Evolutionary conservation across 2,888 invertebrate genomes (phyloP), one percentile per base, ranked within the genome.

Genomic region (Hermaeophaga mercurialis): DNA sequence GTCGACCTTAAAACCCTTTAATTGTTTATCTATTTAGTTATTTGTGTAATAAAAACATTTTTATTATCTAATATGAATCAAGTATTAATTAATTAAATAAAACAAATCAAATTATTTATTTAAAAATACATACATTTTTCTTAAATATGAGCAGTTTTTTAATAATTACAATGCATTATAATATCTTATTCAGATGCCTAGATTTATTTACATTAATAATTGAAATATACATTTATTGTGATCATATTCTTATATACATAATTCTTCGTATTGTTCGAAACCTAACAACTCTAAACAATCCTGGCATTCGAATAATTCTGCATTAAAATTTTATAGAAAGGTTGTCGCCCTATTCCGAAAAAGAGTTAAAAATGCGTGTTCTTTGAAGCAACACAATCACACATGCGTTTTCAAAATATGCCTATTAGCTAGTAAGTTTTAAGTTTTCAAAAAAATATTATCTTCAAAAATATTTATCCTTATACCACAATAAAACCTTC

Each of bases 351-450:
- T 49, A n/a, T n/a, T n/a, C n/a, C n/a, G n/a, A n/a, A n/a, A n/a
- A n/a, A n/a, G n/a, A n/a, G 36, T 15, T 44, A 56, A 60, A 59
- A 61, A 58, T 62, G 62, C 59, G 56, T 62, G 49, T 53, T 55
- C 48, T 59, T 39, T 39, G 59, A 34, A 62, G 62, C 62, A 53
- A 55, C 54, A 61, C 58, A 59, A 62, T 62, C 62, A 62, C 59
- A 62, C 59, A 47, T 58, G 46, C 49, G 53, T 22, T 49, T 56
- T 52, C 52, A 57, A 59, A 55, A 56, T 5, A 49, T 49, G 45
- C 54, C 45, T 43, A 55, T 44, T 31, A 38, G 22, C 34, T 47
- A 38, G 26, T 52, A 48, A 48, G 44, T 44, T 33, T 12, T 12
- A 33, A 14, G n/a, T 22, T 22, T 46, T 26, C 28, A 46, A 44